Percentiles rank a stretch among this genome's conserved stretches.
Evolutionary conservation across 2,888 invertebrate genomes (phyloP).

Genomic region (Willowsia nigromaculata): DNA sequence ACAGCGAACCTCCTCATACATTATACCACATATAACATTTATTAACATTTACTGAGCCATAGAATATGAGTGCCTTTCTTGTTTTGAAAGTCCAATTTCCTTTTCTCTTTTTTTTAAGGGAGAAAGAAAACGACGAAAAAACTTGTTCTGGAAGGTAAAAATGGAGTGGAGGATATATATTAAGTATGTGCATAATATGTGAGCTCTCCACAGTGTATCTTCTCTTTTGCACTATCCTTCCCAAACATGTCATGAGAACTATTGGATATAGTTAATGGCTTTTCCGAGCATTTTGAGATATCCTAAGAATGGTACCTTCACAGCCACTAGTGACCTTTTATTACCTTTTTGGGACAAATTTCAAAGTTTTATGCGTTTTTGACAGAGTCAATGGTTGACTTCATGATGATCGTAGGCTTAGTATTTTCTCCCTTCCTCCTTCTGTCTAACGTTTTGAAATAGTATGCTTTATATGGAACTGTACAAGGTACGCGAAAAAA

Average conservation of each 20-base stretch:
- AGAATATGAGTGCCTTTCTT: neutral
- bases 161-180: conserved; percentile 15
- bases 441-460: neutral
- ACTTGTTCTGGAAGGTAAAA: conserved; percentile 6
- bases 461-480: neutral
- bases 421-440: neutral
- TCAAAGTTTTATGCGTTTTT: conserved; percentile 72
- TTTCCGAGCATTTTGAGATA: conserved; percentile 54
- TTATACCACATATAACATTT: conserved; percentile 16
- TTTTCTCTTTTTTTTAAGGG: conserved; percentile 5
- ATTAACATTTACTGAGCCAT: conserved; percentile 51
- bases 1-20: neutral
- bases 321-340: conserved; percentile 70
- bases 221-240: neutral
- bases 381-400: conserved; percentile 63
- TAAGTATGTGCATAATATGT: conserved; percentile 5
- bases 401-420: conserved; percentile 53
- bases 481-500: conserved; percentile 35
- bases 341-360: conserved; percentile 75
- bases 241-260: conserved; percentile 37
- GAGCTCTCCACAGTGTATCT: neutral
- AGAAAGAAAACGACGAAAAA: neutral
- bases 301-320: conserved; percentile 51
- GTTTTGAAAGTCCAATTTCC: conserved; percentile 46
- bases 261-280: conserved; percentile 56